A percentile compares a stretch with the other conserved stretches of the same genome.
phyloP scores from a whole-genome alignment of 2,888 invertebrate genomes.

The Clepsis dumicolana region DNA sequence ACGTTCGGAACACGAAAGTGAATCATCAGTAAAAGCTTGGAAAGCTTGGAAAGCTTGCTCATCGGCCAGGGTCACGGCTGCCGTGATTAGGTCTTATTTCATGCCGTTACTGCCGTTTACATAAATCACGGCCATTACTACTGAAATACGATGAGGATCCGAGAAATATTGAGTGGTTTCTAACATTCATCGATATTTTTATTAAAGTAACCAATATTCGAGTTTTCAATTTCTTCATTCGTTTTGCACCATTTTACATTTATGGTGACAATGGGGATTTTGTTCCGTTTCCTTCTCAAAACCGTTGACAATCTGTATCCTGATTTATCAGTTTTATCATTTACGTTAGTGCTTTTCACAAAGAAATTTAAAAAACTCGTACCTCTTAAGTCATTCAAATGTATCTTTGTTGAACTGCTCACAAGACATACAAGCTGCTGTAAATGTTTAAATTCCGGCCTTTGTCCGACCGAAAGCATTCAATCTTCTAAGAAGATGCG shows the following conservation, averaged over 20 bases:
- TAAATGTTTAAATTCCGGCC: neutral
- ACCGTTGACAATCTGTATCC: too few relatives aligned
- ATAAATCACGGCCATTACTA: conserved; percentile 45
- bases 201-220: too few relatives aligned
- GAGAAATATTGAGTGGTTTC: conserved; percentile 17
- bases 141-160: conserved; percentile 38
- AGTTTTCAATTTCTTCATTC: too few relatives aligned
- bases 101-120: conserved; percentile 44
- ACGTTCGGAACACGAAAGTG: conserved; percentile 33
- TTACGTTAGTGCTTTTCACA: too few relatives aligned
- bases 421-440: neutral
- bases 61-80: conserved; percentile 57
- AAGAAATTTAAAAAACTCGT: too few relatives aligned
- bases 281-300: too few relatives aligned
- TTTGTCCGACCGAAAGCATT: neutral
- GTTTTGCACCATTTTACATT: too few relatives aligned
- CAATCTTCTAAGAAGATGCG: conserved; percentile 2
- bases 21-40: conserved; percentile 49
- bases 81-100: conserved; percentile 63
- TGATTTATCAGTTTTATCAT: too few relatives aligned
- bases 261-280: too few relatives aligned
- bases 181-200: neutral
- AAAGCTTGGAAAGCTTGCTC: conserved; percentile 48
- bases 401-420: too few relatives aligned
- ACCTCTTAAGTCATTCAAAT: too few relatives aligned